Conservation (phyloP, 2,888 invertebrate genomes). For the Stenotaenia linearis region DNA sequence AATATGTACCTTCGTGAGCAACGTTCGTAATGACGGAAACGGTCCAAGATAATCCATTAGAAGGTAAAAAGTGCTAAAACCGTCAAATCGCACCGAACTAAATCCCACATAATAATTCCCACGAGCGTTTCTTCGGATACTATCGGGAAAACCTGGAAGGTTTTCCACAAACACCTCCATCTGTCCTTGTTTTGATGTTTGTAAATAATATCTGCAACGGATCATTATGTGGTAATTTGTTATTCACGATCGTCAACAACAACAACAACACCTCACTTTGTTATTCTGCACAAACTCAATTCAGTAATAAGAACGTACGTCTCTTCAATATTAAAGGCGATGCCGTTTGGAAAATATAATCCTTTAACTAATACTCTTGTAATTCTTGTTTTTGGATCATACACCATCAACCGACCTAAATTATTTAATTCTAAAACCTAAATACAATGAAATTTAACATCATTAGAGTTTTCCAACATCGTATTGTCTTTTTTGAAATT, state of each 20-base stretch:
- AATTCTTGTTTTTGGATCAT: constrained; percentile 38
- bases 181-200: constrained; percentile 40
- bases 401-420: constrained; percentile 40
- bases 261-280: constrained; percentile 38
- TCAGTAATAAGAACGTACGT: constrained; percentile 40
- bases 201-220: constrained; percentile 40
- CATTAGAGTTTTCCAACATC: background rate
- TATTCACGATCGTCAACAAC: background rate
- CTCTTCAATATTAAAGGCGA: constrained; percentile 40
- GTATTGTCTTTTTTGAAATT: background rate
- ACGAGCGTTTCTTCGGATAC: constrained; percentile 40
- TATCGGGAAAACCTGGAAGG: constrained; percentile 44
- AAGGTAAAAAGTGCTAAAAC: constrained; percentile 40
- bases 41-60: constrained; percentile 42
- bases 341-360: constrained; percentile 42
- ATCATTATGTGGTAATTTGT: background rate
- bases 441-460: background rate
- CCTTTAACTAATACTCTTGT: constrained; percentile 39
- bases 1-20: constrained; percentile 42
- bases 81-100: constrained; percentile 40
- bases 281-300: constrained; percentile 41
- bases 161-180: constrained; percentile 41
- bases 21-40: constrained; percentile 41
- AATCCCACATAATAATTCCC: constrained; percentile 42
- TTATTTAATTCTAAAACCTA: constrained; percentile 42